Conservation (phyloP, 2,797 vertebrate genomes). For the Catharus ustulatus region DNA sequence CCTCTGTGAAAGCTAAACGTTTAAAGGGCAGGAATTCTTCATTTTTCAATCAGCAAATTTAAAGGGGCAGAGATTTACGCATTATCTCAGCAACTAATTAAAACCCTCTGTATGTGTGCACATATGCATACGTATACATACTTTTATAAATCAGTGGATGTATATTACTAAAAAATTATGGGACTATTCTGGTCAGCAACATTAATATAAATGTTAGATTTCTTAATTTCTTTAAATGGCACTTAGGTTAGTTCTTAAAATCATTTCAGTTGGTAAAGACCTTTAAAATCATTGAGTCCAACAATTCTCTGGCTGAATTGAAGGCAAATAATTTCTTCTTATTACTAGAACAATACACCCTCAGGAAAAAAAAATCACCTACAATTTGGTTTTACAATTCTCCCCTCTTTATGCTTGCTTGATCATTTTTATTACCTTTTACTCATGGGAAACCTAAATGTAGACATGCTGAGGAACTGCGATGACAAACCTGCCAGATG, state of each 20-base stretch:
- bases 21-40: slow-evolving; percentile 46
- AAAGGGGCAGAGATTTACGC: slow-evolving; percentile 18
- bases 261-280: neutral
- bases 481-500: neutral
- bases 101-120: neutral
- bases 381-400: neutral
- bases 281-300: neutral
- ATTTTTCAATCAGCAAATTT: slow-evolving; percentile 53
- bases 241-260: neutral
- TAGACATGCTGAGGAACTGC: neutral
- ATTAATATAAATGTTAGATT: neutral
- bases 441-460: neutral
- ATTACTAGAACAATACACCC: neutral
- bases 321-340: neutral
- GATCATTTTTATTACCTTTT: neutral
- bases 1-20: slow-evolving; percentile 33
- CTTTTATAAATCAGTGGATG: neutral
- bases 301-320: neutral
- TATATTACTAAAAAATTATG: neutral
- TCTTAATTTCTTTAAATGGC: neutral
- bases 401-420: neutral
- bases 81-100: neutral
- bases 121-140: neutral
- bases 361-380: neutral
- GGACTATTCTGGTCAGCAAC: neutral